Conservation (phyloP, 2,888 invertebrate species). For the Xestia c-nigrum region DNA sequence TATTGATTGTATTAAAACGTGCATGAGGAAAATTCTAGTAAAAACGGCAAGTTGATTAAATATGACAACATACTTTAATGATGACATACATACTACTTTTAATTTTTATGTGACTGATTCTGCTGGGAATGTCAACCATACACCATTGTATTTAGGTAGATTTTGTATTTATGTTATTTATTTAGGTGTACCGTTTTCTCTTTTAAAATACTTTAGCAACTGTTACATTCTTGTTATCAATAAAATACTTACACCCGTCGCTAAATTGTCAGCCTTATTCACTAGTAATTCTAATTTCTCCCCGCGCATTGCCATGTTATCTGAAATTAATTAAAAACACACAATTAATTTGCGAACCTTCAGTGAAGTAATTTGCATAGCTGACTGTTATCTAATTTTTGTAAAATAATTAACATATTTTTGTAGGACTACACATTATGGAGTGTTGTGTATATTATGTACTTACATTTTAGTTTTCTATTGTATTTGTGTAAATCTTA, state of each 20-base stretch:
- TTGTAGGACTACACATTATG: background rate
- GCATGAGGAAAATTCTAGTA: constrained; percentile 7
- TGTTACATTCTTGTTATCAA: background rate
- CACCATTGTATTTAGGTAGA: background rate
- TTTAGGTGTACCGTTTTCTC: background rate
- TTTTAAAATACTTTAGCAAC: background rate
- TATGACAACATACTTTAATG: background rate
- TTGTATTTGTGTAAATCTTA: background rate
- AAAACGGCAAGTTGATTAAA: background rate
- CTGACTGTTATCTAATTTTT: background rate
- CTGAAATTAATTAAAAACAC: constrained; percentile 87
- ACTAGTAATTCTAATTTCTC: constrained; percentile 97
- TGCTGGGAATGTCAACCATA: background rate
- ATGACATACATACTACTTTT: background rate
- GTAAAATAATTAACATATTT: background rate
- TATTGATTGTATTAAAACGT: constrained; percentile 7
- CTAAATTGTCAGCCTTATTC: constrained; percentile 97
- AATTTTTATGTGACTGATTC: background rate
- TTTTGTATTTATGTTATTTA: background rate
- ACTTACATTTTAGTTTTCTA: background rate
- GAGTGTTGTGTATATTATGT: background rate
- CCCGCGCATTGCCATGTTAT: constrained; percentile 96
- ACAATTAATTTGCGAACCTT: constrained; percentile 14
- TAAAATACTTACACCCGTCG: constrained; percentile 93
- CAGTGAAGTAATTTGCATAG: background rate